phyloP scores from a whole-genome alignment of 1,140 invertebrate genomes.

The Tachypleus tridentatus region DNA sequence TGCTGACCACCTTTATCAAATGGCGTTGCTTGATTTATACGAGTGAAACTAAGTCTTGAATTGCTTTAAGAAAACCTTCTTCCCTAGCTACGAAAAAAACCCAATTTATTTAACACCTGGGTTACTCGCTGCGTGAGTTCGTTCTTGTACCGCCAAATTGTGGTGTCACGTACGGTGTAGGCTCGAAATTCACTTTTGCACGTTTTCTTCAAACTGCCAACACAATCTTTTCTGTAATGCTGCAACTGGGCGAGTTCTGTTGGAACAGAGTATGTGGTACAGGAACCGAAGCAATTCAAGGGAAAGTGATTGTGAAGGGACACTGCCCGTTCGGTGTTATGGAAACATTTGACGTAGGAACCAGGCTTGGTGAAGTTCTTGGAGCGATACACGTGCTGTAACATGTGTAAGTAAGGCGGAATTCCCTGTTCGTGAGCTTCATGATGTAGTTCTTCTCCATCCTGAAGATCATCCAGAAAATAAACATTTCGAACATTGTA shows the following conservation, averaged over 20 bases:
- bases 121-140: slow-evolving; percentile 54
- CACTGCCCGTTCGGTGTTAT: slow-evolving; percentile 75
- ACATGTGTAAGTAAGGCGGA: slow-evolving; percentile 83
- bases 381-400: slow-evolving; percentile 80
- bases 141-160: slow-evolving; percentile 76
- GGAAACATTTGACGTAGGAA: slow-evolving; percentile 88
- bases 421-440: slow-evolving; percentile 41
- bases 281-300: slow-evolving; percentile 70
- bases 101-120: slow-evolving; percentile 53
- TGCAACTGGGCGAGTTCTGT: slow-evolving; percentile 74
- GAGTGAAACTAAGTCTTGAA: no score
- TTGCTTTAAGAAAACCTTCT: no score
- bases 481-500: slow-evolving; percentile 91
- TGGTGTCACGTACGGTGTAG: slow-evolving; percentile 68
- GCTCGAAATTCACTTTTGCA: slow-evolving; percentile 65
- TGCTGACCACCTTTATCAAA: no score
- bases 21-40: no score
- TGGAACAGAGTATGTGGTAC: slow-evolving; percentile 73
- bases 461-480: slow-evolving; percentile 71
- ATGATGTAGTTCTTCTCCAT: slow-evolving; percentile 26
- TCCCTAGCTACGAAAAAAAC: slow-evolving; percentile 45
- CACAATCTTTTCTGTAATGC: slow-evolving; percentile 86
- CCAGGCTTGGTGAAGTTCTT: slow-evolving; percentile 86
- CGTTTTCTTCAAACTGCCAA: slow-evolving; percentile 70
- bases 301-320: slow-evolving; percentile 89